Conservation (phyloP, 2,888 invertebrate genomes). For the Eristalis tenax region DNA sequence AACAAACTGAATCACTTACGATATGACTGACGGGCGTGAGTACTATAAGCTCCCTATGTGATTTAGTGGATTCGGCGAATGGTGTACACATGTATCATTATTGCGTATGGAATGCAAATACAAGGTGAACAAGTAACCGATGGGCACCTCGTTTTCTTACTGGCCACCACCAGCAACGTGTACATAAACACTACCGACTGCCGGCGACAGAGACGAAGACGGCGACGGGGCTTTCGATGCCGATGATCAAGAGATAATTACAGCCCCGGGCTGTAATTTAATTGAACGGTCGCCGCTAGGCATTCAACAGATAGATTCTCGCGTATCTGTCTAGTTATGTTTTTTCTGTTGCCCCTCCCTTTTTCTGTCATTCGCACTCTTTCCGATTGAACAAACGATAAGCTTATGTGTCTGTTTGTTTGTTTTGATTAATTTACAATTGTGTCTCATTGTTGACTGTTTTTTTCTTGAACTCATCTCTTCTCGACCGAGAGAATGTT, state of each 20-base stretch:
- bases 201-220: conserved; percentile 15
- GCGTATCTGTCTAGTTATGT: conserved; percentile 30
- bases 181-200: conserved; percentile 30
- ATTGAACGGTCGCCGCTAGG: conserved; percentile 67
- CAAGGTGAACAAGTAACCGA: conserved; percentile 65
- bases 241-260: conserved; percentile 61
- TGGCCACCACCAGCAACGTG: neutral
- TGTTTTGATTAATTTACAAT: conserved; percentile 61
- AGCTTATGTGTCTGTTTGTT: conserved; percentile 46
- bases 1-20: neutral
- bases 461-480: neutral
- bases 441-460: conserved; percentile 2
- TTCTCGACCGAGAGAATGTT: neutral
- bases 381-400: conserved; percentile 58
- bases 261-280: conserved; percentile 61
- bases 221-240: neutral
- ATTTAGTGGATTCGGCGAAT: conserved; percentile 6
- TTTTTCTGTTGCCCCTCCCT: neutral
- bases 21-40: neutral
- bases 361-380: neutral
- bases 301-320: conserved; percentile 69
- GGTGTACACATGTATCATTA: conserved; percentile 10
- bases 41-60: conserved; percentile 10
- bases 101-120: conserved; percentile 54
- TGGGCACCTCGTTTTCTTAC: neutral